Conservation (phyloP, 2,113 vertebrate species). For the Periophthalmus modestus region DNA sequence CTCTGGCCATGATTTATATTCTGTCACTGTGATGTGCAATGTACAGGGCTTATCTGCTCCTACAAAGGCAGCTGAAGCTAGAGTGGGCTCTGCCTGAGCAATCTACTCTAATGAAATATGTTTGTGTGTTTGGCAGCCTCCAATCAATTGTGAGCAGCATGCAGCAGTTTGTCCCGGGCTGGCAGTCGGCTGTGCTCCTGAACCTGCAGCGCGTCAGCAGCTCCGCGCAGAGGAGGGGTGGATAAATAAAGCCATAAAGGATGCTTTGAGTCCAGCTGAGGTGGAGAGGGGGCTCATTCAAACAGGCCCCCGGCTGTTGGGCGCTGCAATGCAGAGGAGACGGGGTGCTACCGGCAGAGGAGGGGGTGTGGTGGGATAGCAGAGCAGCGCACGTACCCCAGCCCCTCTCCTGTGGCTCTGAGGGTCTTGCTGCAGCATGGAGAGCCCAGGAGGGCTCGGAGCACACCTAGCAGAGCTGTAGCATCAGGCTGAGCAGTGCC, state of each 20-base stretch:
- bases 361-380: constrained; percentile 7
- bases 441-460: constrained; percentile 22
- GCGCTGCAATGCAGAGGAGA: constrained; percentile 67
- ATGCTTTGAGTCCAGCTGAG: constrained; percentile 72
- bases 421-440: constrained; percentile 32
- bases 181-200: constrained; percentile 19
- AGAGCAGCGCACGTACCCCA: constrained; percentile 6
- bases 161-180: constrained; percentile 49
- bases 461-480: constrained; percentile 35
- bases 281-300: constrained; percentile 56
- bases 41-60: background rate
- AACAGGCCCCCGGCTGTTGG: constrained; percentile 65
- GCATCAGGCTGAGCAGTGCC: constrained; percentile 50
- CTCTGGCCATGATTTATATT: background rate
- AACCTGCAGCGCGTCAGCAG: constrained; percentile 65
- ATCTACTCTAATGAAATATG: constrained; percentile 27
- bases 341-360: constrained; percentile 33
- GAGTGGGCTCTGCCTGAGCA: constrained; percentile 2
- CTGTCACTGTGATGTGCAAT: background rate
- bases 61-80: background rate
- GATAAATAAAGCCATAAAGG: constrained; percentile 79
- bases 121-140: constrained; percentile 15
- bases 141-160: constrained; percentile 40
- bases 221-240: constrained; percentile 49
- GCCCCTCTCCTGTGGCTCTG: background rate